Percentiles rank a stretch among this genome's conserved stretches.
phyloP scores from a whole-genome alignment of 2,888 invertebrate species.

The Parascotia fuliginaria region DNA sequence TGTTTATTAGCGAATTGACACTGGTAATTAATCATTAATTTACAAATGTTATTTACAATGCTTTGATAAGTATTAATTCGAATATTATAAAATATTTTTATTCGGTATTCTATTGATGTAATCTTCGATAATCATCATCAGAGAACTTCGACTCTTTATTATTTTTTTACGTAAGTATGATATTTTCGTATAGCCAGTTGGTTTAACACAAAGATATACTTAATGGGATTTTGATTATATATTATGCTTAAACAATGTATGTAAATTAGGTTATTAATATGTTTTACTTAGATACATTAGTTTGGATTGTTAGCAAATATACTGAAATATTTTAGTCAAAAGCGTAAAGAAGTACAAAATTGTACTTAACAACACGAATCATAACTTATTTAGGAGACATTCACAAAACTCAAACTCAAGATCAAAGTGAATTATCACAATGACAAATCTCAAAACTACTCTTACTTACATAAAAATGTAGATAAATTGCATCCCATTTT shows the following conservation, averaged over 20 bases:
- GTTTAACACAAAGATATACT: too few species aligned
- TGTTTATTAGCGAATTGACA: constrained; percentile 50
- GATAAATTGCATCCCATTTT: constrained; percentile 41
- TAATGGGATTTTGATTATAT: too few species aligned
- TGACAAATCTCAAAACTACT: constrained; percentile 34
- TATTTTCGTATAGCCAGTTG: too few species aligned
- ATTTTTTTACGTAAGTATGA: too few species aligned
- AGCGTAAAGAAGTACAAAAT: neutral
- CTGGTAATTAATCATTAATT: constrained; percentile 29
- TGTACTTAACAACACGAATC: neutral
- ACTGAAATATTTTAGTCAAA: too few species aligned
- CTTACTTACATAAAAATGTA: constrained; percentile 32
- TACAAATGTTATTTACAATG: neutral
- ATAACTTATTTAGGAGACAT: neutral
- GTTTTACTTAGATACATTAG: too few species aligned
- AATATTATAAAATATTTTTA: neutral
- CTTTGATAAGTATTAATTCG: neutral
- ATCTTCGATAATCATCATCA: too few species aligned
- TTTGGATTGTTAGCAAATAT: too few species aligned
- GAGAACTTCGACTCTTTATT: too few species aligned
- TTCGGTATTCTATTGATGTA: too few species aligned
- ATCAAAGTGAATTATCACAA: constrained; percentile 36
- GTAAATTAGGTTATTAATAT: too few species aligned
- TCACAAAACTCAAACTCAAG: constrained; percentile 1
- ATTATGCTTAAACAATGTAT: too few species aligned